Conservation (phyloP, 2,797 vertebrate genomes). For the Phrynocephalus guinanensis region DNA sequence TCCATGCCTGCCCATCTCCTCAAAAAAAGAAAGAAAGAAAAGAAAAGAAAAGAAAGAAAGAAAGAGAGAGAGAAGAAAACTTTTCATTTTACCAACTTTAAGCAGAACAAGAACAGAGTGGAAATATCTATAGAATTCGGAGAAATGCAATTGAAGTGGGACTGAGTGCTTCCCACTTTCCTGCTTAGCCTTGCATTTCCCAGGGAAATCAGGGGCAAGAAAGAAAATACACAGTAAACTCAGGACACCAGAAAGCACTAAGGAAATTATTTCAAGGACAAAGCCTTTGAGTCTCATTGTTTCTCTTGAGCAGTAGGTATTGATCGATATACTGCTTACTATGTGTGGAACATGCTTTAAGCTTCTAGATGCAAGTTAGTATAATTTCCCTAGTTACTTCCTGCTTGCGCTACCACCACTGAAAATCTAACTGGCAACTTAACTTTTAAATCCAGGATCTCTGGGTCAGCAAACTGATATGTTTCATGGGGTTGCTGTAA, state of each 20-base stretch:
- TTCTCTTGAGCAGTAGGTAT: constrained; percentile 49
- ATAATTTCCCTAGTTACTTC: constrained; percentile 54
- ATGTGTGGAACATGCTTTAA: constrained; percentile 51
- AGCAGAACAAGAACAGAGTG: too few relatives aligned
- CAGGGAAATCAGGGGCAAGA: too few relatives aligned
- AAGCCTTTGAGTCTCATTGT: constrained; percentile 29
- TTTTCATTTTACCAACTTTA: too few relatives aligned
- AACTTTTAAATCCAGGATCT: constrained; percentile 46
- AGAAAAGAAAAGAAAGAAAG: too few relatives aligned
- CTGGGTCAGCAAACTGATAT: constrained; percentile 60
- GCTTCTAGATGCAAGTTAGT: constrained; percentile 6
- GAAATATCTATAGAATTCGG: too few relatives aligned
- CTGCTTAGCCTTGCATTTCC: too few relatives aligned
- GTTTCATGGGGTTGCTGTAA: constrained; percentile 62
- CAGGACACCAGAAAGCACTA: constrained; percentile 6
- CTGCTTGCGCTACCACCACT: constrained; percentile 15
- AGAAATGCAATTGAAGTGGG: too few relatives aligned
- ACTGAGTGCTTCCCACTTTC: too few relatives aligned
- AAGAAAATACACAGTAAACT: neutral
- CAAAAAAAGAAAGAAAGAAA: too few relatives aligned
- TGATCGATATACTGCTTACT: constrained; percentile 49
- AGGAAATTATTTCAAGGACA: constrained; percentile 37
- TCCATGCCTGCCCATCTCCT: too few relatives aligned
- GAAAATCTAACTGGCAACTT: constrained; percentile 28
- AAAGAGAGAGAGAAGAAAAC: too few relatives aligned